These are phyloP conservation scores for Pyxicephalus adspersus DNA, from an alignment of 2,113 vertebrate species.

Conservation along the genomic window DNA sequence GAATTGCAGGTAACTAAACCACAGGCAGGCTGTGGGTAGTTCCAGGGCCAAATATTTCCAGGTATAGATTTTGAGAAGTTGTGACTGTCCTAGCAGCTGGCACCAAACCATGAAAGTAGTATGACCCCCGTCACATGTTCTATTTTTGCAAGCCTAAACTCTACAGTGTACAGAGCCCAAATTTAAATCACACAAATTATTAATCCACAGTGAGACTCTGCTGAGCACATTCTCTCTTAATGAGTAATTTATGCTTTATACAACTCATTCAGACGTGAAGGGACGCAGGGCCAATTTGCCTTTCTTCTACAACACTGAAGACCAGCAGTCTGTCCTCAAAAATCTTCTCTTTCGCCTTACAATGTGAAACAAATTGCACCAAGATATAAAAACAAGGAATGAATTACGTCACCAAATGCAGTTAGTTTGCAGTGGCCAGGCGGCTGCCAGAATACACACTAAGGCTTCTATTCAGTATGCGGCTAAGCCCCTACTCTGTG, in stretches of 20 bases:
- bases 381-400: slow-evolving; percentile 8
- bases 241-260: slow-evolving; percentile 1
- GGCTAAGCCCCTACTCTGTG: slow-evolving; percentile 30
- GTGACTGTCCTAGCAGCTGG: too few species aligned
- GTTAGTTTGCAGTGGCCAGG: slow-evolving; percentile 13
- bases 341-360: slow-evolving; percentile 15
- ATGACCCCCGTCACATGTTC: too few species aligned
- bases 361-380: slow-evolving; percentile 22
- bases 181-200: too few species aligned
- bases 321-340: slow-evolving; percentile 26
- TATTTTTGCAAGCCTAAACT: too few species aligned
- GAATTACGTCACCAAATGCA: slow-evolving; percentile 29
- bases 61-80: too few species aligned
- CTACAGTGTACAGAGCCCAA: too few species aligned
- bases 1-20: too few species aligned
- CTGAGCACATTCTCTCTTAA: neutral
- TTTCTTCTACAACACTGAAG: neutral
- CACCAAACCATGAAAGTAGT: too few species aligned
- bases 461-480: slow-evolving; percentile 48
- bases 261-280: neutral
- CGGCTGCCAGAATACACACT: slow-evolving; percentile 49
- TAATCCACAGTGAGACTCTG: neutral
- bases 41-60: too few species aligned
- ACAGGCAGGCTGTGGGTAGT: too few species aligned
- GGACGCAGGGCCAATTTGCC: neutral